Evolutionary conservation across 2,888 invertebrate genomes (phyloP), one percentile per base, ranked within the genome.

Genomic region (Cremastinae sp.): DNA sequence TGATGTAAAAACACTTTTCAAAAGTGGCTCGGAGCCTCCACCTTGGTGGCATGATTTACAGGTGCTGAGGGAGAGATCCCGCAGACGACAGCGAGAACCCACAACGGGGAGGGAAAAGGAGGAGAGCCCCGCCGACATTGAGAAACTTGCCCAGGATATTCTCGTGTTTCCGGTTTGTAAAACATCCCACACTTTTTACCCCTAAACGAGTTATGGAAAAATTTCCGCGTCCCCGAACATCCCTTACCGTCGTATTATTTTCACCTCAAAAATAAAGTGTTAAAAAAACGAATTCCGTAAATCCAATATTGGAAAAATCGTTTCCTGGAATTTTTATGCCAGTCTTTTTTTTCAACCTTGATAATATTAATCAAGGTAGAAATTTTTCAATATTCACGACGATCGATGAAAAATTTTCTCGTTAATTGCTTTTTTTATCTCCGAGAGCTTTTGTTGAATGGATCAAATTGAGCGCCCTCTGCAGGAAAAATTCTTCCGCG

Each of bases 1-100:
- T 83, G 82, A 83, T 81, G 78, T 81, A 81, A 79, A 81, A 82
- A 83, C 78, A 81, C 80, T 81, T 81, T 74, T 75, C 65, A 76
- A 79, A 80, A 82, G 81, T 80, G 78, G 80, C 76, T 79, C 76
- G 79, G 75, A 79, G 78, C 68, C 62, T 51, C 65, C 72, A 80
- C 77, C 70, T 75, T 66, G 59, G 71, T 49, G 64, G 66, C 74
- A 80, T 83, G 82, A 83, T 83, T 83, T 83, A 83, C 83, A 80
- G 80, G 80, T 83, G 64, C 51, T 55, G 55, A 55, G 43, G 73
- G 58, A n/a, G 43, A 53, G 28, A 64, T 41, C 39, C 41, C 53
- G 55, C 68, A 47, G 64, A 39, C 61, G 49, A 71, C 43, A 56
- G 35, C 65, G 61, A 73, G 41, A 41, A 41, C 71, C 58, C 61